A percentile compares a stretch with the other conserved stretches of the same genome.
Evolutionary conservation across 2,888 invertebrate genomes (phyloP).

Genomic region (Nymphalis urticae): DNA sequence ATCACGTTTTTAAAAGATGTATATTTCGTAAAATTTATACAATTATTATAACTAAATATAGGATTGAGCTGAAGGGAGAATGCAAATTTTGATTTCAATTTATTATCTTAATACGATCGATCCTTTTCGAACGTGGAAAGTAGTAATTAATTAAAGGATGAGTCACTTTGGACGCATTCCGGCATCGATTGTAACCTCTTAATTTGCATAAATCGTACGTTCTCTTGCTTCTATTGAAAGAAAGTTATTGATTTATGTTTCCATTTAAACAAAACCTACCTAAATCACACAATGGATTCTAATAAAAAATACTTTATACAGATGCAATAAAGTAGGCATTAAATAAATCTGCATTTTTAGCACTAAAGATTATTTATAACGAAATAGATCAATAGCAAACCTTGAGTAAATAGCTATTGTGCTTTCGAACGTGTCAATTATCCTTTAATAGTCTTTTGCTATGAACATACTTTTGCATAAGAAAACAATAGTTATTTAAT

Average conservation of each 20-base stretch:
- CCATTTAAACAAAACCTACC: slow-evolving; percentile 25
- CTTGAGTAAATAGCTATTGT: slow-evolving; percentile 44
- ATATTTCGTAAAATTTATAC: not conserved
- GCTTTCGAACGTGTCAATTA: slow-evolving; percentile 39
- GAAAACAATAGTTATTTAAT: slow-evolving; percentile 26
- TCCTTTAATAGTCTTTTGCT: slow-evolving; percentile 34
- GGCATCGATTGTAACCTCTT: slow-evolving; percentile 32
- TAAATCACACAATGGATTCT: slow-evolving; percentile 8
- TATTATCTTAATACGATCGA: slow-evolving; percentile 32
- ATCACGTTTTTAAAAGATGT: not conserved
- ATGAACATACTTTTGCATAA: slow-evolving; percentile 24
- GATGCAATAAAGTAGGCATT: slow-evolving; percentile 19
- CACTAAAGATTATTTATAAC: slow-evolving; percentile 13
- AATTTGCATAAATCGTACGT: slow-evolving; percentile 44
- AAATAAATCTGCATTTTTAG: not conserved
- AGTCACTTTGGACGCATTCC: slow-evolving; percentile 36
- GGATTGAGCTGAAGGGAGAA: not conserved
- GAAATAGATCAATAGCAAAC: slow-evolving; percentile 34
- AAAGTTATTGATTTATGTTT: slow-evolving; percentile 42
- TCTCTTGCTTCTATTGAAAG: slow-evolving; percentile 37
- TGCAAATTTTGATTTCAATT: slow-evolving; percentile 21
- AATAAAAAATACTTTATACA: slow-evolving; percentile 19
- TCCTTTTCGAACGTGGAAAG: slow-evolving; percentile 23
- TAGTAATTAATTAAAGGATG: slow-evolving; percentile 37
- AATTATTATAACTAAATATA: not conserved